These are phyloP conservation scores for Drosophila triauraria DNA, from an alignment of 1,140 invertebrate species.

Conservation along the genomic window DNA sequence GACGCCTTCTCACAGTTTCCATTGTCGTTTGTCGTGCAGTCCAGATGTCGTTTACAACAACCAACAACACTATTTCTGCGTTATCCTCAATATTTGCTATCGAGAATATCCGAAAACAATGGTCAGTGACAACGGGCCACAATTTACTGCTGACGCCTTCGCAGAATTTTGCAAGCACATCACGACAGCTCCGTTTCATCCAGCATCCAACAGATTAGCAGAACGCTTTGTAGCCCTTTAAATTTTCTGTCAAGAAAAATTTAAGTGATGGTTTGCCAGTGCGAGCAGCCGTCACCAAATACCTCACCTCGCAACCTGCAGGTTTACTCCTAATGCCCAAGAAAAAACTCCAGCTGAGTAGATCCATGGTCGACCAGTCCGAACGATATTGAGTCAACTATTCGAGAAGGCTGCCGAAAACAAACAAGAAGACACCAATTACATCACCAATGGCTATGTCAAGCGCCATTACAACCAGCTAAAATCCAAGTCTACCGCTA, in stretches of 20 bases:
- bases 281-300: slow-evolving; percentile 16
- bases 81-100: slow-evolving; percentile 50
- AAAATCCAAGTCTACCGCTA: not conserved
- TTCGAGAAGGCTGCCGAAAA: not conserved
- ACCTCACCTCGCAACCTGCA: not conserved
- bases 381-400: not conserved
- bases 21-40: not conserved
- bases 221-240: slow-evolving; percentile 43
- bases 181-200: slow-evolving; percentile 51
- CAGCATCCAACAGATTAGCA: slow-evolving; percentile 71
- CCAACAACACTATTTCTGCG: slow-evolving; percentile 22
- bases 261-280: too few species aligned
- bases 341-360: not conserved
- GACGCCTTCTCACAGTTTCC: slow-evolving; percentile 43
- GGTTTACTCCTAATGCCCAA: not conserved
- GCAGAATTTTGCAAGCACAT: slow-evolving; percentile 41
- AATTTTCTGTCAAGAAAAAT: too few species aligned
- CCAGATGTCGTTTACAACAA: slow-evolving; percentile 29
- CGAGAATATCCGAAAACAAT: slow-evolving; percentile 56
- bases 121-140: slow-evolving; percentile 60
- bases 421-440: not conserved
- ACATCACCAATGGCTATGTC: not conserved
- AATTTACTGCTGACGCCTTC: slow-evolving; percentile 26
- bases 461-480: not conserved
- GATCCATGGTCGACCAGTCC: not conserved